Percentiles rank a stretch among this genome's conserved stretches.
phyloP scores from a whole-genome alignment of 2,113 vertebrate species.

The Pagrus major region DNA sequence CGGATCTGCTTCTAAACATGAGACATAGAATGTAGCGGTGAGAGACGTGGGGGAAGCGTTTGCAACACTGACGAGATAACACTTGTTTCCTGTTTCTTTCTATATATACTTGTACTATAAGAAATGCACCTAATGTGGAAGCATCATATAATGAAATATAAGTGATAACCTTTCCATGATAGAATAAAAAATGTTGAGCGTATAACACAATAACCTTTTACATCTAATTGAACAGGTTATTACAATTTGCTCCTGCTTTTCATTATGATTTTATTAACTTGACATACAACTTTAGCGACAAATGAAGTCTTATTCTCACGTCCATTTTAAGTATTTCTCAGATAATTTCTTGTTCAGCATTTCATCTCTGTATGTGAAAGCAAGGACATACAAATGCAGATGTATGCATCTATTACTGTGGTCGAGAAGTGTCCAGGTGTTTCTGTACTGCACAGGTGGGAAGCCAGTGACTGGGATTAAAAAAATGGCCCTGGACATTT shows the following conservation, averaged over 20 bases:
- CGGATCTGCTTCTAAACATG: constrained; percentile 62
- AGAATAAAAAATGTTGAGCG: background rate
- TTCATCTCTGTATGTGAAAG: background rate
- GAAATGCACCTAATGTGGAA: background rate
- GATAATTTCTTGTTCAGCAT: background rate
- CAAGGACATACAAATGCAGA: background rate
- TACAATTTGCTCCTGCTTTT: background rate
- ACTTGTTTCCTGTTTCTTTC: constrained; percentile 21
- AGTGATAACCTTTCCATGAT: constrained; percentile 3
- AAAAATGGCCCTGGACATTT: too few species aligned
- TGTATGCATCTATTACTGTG: background rate
- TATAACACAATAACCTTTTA: background rate
- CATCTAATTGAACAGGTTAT: background rate
- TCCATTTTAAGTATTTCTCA: background rate
- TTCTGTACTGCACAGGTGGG: background rate
- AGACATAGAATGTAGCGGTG: constrained; percentile 28
- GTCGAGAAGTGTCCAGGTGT: background rate
- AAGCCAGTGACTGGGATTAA: too few species aligned
- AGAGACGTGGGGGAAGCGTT: constrained; percentile 27
- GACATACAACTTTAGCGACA: background rate
- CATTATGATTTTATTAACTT: background rate
- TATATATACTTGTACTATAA: background rate
- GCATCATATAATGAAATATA: background rate
- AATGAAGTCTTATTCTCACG: background rate
- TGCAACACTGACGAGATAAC: constrained; percentile 16